Base-by-base conservation (phyloP, 2,888 invertebrate species). In the Salticus scenicus region DNA sequence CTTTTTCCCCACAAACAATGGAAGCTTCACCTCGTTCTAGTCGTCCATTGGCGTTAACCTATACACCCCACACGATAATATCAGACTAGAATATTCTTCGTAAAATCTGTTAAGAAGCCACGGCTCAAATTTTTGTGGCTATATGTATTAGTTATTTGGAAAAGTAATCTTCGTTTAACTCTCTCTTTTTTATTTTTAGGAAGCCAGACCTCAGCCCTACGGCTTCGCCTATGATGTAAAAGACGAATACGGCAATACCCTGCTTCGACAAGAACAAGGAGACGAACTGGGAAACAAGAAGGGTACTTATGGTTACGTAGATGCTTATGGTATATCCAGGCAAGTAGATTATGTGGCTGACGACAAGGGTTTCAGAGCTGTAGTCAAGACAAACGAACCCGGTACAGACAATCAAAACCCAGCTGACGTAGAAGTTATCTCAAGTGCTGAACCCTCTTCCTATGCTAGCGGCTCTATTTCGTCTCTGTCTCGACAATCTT, bases 341-440 rank as follows among this genome's bases (percentile, higher is more conserved):
- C 81, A 87, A 41, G 88, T 88, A 17, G 84, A 88, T 33, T 88
- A 88, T 67, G 81, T 88, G 7, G 88, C 88, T 31, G 88, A 88
- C 64, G 81, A 88, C 14, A 63, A 87, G 37, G 88, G 87, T 24
- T 88, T 88, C 85, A 41, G 88, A 31, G 88, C 88, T 1, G 77
- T 84, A 27, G 73, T 88, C 37, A 88, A 88, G 69, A 88, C 88
- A 74, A 88, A 88, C 71, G 88, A 88, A 64, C 88, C 88, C 17
- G 88, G 88, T 12, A 88, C 88, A 27, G 81, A 87, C 24, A 84
- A 79, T 37, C 85, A 86, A 24, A 75, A 86, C 28, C 37, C 85
- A 28, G 79, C 85, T 33, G 80, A 79, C 30, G 80, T 79, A 27
- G 75, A 72, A 57, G 66, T 86, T 28, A 63, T 64, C 51, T 86